Conservation (phyloP, 2,888 invertebrate genomes). For the Bibio marci region DNA sequence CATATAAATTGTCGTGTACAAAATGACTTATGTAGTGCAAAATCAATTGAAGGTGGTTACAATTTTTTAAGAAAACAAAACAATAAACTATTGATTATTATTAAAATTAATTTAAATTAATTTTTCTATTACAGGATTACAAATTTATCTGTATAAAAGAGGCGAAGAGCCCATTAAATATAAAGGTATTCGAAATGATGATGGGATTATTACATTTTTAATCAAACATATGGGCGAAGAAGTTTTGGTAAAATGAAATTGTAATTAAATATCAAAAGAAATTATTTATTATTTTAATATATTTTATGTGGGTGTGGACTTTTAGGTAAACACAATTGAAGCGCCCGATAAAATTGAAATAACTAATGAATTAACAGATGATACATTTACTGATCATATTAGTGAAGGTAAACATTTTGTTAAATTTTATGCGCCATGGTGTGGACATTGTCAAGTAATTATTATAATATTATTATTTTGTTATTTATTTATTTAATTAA, state of each 20-base stretch:
- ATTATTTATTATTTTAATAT: neutral
- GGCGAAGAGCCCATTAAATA: conserved; percentile 1
- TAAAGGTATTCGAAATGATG: neutral
- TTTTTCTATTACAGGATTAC: neutral
- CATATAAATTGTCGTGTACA: neutral
- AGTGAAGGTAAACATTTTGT: conserved; percentile 66
- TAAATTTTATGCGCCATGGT: conserved; percentile 89
- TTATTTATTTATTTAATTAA: too few relatives aligned
- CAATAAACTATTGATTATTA: neutral
- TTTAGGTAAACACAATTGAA: neutral
- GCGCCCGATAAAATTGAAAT: conserved; percentile 39
- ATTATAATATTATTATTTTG: conserved; percentile 4
- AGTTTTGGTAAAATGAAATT: conserved; percentile 2
- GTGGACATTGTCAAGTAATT: conserved; percentile 66
- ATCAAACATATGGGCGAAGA: conserved; percentile 3
- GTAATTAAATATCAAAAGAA: neutral
- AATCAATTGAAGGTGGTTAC: neutral
- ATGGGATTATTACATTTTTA: conserved; percentile 2
- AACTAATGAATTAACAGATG: conserved; percentile 54
- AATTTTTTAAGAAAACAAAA: too few relatives aligned
- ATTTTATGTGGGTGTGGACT: neutral
- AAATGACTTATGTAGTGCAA: neutral
- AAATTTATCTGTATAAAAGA: conserved; percentile 1
- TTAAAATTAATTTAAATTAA: neutral
- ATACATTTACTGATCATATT: conserved; percentile 55